Evolutionary conservation across 2,888 invertebrate genomes (phyloP).

Genomic region (Clivina fossor): DNA sequence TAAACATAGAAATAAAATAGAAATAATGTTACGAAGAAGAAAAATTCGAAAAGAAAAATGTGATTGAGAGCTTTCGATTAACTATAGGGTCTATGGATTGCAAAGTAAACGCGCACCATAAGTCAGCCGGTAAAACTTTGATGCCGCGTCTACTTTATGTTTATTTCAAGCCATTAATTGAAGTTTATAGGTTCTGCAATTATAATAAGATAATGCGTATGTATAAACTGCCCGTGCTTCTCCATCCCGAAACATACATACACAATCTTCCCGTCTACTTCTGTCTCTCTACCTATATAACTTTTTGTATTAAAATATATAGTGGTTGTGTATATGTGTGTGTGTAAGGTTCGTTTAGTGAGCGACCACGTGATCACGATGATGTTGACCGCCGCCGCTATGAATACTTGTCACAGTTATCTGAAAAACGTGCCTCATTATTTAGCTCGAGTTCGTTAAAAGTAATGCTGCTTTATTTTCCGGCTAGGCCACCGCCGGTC

Average conservation of each 20-base stretch:
- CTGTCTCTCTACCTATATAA: too few species aligned
- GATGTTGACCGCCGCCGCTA: slow-evolving; percentile 11
- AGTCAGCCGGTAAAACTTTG: slow-evolving; percentile 53
- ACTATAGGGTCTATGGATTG: too few species aligned
- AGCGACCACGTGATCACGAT: slow-evolving; percentile 9
- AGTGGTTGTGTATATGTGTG: too few species aligned
- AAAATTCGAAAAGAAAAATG: too few species aligned
- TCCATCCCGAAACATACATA: too few species aligned
- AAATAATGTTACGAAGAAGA: too few species aligned
- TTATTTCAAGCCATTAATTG: slow-evolving; percentile 54
- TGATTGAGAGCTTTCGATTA: too few species aligned
- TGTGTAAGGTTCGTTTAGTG: too few species aligned
- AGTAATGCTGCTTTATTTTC: slow-evolving; percentile 49
- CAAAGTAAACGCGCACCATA: too few species aligned
- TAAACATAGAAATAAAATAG: too few species aligned
- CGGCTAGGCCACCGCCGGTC: slow-evolving; percentile 34
- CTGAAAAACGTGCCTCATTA: slow-evolving; percentile 46
- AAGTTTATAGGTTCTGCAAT: slow-evolving; percentile 54
- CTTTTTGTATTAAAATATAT: too few species aligned
- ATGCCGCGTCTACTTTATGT: slow-evolving; percentile 50
- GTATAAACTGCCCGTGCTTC: slow-evolving; percentile 40
- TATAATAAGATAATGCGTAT: slow-evolving; percentile 54
- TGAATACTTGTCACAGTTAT: slow-evolving; percentile 35
- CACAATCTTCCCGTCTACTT: too few species aligned
- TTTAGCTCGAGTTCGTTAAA: slow-evolving; percentile 50